A percentile compares a stretch with the other conserved stretches of the same genome.
Evolutionary conservation across 2,113 vertebrate species (phyloP).

Genomic region (Oncorhynchus masou): DNA sequence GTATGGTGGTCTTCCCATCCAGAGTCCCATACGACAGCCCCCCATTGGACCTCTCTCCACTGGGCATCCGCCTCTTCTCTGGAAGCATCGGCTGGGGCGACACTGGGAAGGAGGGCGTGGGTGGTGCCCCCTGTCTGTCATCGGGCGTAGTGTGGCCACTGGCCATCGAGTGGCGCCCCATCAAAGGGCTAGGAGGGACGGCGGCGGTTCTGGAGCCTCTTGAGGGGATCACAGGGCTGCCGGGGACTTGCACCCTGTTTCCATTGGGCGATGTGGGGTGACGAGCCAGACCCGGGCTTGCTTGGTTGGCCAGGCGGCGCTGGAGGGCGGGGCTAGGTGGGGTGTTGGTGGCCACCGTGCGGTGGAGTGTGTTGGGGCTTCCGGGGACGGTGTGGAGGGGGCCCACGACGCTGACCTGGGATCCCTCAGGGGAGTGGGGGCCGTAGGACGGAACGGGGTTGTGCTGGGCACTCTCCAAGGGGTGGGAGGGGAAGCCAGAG

Average conservation of each 20-base stretch:
- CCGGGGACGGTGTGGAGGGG: constrained; percentile 81
- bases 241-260: constrained; percentile 42
- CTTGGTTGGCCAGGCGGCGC: constrained; percentile 77
- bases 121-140: constrained; percentile 75
- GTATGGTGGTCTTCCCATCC: constrained; percentile 79
- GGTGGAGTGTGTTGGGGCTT: constrained; percentile 90
- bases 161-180: constrained; percentile 48
- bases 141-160: constrained; percentile 80
- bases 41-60: constrained; percentile 79
- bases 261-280: constrained; percentile 36
- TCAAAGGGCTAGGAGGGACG: constrained; percentile 66
- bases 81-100: constrained; percentile 73
- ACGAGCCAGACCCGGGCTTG: constrained; percentile 61
- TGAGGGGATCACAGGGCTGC: constrained; percentile 65
- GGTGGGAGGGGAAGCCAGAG: constrained; percentile 67
- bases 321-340: constrained; percentile 87
- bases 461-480: constrained; percentile 47
- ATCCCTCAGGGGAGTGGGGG: constrained; percentile 69
- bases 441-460: constrained; percentile 62
- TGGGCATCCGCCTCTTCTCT: constrained; percentile 84
- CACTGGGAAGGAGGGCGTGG: constrained; percentile 83
- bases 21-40: constrained; percentile 76
- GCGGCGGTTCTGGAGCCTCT: constrained; percentile 35
- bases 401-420: constrained; percentile 76
- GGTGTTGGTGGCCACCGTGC: constrained; percentile 94